Evolutionary conservation across 2,888 invertebrate genomes (phyloP).

Genomic region (Oeneis ivallda): DNA sequence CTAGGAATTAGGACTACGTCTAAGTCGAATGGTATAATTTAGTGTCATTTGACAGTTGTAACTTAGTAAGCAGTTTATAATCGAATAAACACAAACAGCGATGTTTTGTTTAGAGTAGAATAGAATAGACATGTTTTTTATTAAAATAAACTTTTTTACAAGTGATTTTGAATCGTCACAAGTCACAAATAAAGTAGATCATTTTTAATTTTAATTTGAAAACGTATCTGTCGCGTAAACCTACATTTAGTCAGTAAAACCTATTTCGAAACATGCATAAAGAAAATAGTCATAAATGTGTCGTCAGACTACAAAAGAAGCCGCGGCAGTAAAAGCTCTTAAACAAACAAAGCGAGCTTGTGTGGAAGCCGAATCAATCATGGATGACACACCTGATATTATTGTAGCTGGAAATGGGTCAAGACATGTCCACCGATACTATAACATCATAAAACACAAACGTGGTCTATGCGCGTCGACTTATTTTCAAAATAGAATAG

Average conservation of each 20-base stretch:
- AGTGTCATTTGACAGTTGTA: too few species aligned
- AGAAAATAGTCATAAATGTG: constrained; percentile 16
- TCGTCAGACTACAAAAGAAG: constrained; percentile 17
- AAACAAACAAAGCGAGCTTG: constrained; percentile 17
- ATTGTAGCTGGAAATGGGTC: constrained; percentile 20
- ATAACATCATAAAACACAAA: background rate
- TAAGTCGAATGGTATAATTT: too few species aligned
- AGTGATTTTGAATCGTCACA: too few species aligned
- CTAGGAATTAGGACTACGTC: too few species aligned
- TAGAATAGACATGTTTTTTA: too few species aligned
- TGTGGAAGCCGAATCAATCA: constrained; percentile 14
- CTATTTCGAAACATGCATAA: constrained; percentile 3
- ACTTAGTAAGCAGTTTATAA: too few species aligned
- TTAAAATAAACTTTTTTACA: too few species aligned
- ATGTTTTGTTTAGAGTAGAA: too few species aligned
- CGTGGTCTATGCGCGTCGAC: constrained; percentile 1
- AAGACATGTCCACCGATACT: background rate
- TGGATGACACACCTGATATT: constrained; percentile 12
- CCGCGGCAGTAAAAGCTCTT: constrained; percentile 19
- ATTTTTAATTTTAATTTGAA: too few species aligned
- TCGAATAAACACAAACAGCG: too few species aligned
- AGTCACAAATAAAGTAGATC: too few species aligned
- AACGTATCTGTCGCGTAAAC: background rate
- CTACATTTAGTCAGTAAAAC: background rate
- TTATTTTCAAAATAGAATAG: too few species aligned